phyloP scores from a whole-genome alignment of 2,797 vertebrate genomes.

The Apogon talboti region DNA sequence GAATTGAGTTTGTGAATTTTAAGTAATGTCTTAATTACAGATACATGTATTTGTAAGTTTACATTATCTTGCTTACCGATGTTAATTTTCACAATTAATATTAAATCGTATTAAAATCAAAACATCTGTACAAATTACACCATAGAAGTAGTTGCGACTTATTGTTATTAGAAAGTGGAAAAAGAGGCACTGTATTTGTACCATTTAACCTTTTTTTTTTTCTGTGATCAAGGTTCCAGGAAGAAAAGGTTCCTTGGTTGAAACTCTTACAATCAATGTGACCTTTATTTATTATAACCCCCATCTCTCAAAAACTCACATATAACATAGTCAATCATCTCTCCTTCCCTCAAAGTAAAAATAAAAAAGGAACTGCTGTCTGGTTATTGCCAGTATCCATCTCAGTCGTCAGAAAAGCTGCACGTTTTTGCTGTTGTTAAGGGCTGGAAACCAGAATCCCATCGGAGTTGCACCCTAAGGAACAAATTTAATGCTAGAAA shows the following conservation, averaged over 20 bases:
- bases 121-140: slow-evolving; percentile 13
- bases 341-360: slow-evolving; percentile 84
- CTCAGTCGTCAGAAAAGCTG: slow-evolving; percentile 88
- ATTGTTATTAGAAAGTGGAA: slow-evolving; percentile 9
- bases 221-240: slow-evolving; percentile 69
- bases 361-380: slow-evolving; percentile 85
- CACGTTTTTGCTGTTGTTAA: slow-evolving; percentile 87
- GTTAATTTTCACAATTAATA: slow-evolving; percentile 19
- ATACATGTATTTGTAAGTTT: slow-evolving; percentile 2
- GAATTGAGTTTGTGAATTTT: background rate
- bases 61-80: background rate
- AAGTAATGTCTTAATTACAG: slow-evolving; percentile 6
- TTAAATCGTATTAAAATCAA: background rate
- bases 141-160: background rate
- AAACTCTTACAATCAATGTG: slow-evolving; percentile 83
- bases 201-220: slow-evolving; percentile 60
- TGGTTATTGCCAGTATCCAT: slow-evolving; percentile 88
- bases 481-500: slow-evolving; percentile 88
- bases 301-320: slow-evolving; percentile 85
- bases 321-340: slow-evolving; percentile 86
- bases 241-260: slow-evolving; percentile 75
- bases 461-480: slow-evolving; percentile 85
- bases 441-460: slow-evolving; percentile 86
- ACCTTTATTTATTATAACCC: slow-evolving; percentile 86
- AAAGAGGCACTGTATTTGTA: slow-evolving; percentile 47